phyloP scores from a whole-genome alignment of 2,113 vertebrate genomes.

The Cololabis saira region DNA sequence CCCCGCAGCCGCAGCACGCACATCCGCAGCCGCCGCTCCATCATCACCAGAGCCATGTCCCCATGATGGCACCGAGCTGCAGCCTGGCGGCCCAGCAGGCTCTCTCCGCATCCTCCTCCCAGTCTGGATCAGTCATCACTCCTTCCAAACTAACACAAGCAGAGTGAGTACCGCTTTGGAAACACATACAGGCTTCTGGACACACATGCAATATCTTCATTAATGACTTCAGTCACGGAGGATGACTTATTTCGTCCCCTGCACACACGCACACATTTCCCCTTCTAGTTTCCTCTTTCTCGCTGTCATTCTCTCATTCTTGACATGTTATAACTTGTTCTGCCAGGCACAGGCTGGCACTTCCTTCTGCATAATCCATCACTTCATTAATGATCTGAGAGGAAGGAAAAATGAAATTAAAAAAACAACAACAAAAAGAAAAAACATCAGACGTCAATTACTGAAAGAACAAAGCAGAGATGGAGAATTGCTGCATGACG shows the following conservation, averaged over 20 bases:
- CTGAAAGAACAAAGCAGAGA: conserved; percentile 42
- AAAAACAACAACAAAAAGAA: background rate
- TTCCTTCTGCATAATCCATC: conserved; percentile 68
- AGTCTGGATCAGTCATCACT: conserved; percentile 90
- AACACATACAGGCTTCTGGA: background rate
- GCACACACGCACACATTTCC: background rate
- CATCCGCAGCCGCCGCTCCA: conserved; percentile 82
- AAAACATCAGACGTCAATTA: conserved; percentile 31
- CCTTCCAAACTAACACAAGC: conserved; percentile 92
- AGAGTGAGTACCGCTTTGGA: conserved; percentile 73
- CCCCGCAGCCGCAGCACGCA: conserved; percentile 81
- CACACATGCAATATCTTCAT: background rate
- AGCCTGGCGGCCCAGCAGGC: conserved; percentile 90
- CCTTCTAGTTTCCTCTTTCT: conserved; percentile 27
- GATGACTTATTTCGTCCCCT: background rate
- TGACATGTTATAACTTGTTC: conserved; percentile 41
- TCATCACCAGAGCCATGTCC: conserved; percentile 62
- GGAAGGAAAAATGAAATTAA: conserved; percentile 7
- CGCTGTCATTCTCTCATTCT: conserved; percentile 56
- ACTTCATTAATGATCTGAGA: conserved; percentile 55
- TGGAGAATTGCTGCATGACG: conserved; percentile 17
- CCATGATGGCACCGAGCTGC: conserved; percentile 81
- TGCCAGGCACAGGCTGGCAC: conserved; percentile 47
- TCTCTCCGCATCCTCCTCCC: conserved; percentile 84
- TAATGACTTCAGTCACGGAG: background rate